Conservation (phyloP, 2,888 invertebrate genomes). For the Tubulanus polymorphus region DNA sequence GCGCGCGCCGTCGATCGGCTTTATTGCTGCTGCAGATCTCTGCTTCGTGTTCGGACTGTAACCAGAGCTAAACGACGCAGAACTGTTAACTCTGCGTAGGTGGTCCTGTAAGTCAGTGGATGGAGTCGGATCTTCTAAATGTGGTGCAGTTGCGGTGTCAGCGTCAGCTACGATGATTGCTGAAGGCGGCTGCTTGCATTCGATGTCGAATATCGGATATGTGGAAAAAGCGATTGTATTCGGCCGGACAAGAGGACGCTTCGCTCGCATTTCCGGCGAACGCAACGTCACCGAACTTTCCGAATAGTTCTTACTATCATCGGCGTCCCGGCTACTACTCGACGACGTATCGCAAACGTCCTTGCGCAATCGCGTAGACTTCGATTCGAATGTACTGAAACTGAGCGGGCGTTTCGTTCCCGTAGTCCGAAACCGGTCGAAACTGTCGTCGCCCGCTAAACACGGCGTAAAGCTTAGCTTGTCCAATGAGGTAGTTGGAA, state of each 20-base stretch:
- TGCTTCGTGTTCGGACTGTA: background rate
- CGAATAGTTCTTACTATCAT: background rate
- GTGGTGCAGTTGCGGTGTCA: slow-evolving; percentile 31
- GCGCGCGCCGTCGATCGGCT: slow-evolving; percentile 24
- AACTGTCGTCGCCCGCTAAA: slow-evolving; percentile 29
- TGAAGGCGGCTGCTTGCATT: slow-evolving; percentile 30
- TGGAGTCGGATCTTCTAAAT: slow-evolving; percentile 20
- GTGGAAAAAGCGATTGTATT: slow-evolving; percentile 51
- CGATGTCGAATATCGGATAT: slow-evolving; percentile 44
- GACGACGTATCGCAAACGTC: background rate
- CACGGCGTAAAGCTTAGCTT: slow-evolving; percentile 51
- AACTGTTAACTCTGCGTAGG: background rate
- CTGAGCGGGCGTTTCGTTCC: slow-evolving; percentile 23
- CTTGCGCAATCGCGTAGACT: too few species aligned
- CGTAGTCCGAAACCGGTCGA: background rate
- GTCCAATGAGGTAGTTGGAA: slow-evolving; percentile 49
- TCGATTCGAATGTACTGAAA: slow-evolving; percentile 5
- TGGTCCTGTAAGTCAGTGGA: too few species aligned
- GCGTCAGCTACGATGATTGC: slow-evolving; percentile 26
- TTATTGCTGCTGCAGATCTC: background rate
- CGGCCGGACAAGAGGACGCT: slow-evolving; percentile 40
- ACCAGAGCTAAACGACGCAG: slow-evolving; percentile 22
- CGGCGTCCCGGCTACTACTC: background rate
- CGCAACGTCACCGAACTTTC: slow-evolving; percentile 29
- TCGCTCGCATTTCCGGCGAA: slow-evolving; percentile 38